Conservation (phyloP, 2,888 invertebrate genomes). For the Helobdella robusta region DNA sequence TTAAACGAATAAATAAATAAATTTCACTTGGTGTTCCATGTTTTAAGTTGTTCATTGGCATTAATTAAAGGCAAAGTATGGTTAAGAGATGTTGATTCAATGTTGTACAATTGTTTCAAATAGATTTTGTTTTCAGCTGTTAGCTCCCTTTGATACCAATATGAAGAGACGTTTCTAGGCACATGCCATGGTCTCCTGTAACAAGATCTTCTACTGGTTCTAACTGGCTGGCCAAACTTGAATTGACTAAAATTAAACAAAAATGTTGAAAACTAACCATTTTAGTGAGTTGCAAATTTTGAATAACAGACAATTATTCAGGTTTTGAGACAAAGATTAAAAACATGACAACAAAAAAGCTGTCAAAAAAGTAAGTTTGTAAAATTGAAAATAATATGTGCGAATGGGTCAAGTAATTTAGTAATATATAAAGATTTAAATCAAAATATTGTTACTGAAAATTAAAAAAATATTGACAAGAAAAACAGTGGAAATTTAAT, state of each 20-base stretch:
- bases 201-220: background rate
- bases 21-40: constrained; percentile 16
- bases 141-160: constrained; percentile 44
- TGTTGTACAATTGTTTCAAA: constrained; percentile 57
- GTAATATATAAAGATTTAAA: no score
- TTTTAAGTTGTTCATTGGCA: background rate
- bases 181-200: constrained; percentile 16
- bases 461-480: no score
- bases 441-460: no score
- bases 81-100: constrained; percentile 1
- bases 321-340: no score
- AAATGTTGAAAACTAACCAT: background rate
- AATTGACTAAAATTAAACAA: background rate
- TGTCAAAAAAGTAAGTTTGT: no score
- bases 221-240: background rate
- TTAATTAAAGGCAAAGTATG: background rate
- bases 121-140: constrained; percentile 71
- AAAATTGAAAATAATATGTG: no score
- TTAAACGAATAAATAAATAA: background rate
- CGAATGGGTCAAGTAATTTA: no score
- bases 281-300: no score
- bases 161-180: background rate
- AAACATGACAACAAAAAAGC: no score
- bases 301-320: no score
- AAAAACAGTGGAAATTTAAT: no score